Evolutionary conservation across 1,140 invertebrate species (phyloP).

Genomic region (Drosophila tristis): DNA sequence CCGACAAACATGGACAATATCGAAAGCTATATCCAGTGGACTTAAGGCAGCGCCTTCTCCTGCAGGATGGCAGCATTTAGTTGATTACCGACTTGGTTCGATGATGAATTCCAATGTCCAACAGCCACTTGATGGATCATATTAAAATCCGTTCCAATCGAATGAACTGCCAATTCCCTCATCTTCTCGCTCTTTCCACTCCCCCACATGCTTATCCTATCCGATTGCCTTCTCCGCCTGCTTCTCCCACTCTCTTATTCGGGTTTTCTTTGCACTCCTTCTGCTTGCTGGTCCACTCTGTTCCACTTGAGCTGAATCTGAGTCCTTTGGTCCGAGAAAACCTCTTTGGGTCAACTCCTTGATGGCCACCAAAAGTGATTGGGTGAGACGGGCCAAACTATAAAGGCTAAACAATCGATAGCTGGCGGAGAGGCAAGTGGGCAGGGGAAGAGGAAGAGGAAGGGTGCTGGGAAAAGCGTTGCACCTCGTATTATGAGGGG

Average conservation of each 20-base stretch:
- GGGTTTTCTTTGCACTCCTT: no score
- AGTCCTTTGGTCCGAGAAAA: constrained; percentile 26
- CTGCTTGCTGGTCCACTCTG: constrained; percentile 14
- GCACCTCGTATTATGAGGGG: constrained; percentile 37
- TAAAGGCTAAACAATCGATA: constrained; percentile 47
- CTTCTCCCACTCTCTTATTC: no score
- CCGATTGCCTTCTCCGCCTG: background rate
- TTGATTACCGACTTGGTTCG: background rate
- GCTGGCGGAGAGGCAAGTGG: background rate
- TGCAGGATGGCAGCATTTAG: no score
- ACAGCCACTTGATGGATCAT: constrained; percentile 19
- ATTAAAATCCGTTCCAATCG: constrained; percentile 41
- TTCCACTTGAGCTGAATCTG: constrained; percentile 41
- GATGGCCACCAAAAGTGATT: constrained; percentile 39
- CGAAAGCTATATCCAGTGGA: no score
- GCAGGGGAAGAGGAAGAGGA: background rate
- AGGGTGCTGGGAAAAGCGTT: constrained; percentile 1
- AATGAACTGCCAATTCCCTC: constrained; percentile 28
- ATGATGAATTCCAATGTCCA: constrained; percentile 4
- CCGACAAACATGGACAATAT: no score
- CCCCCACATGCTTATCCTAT: constrained; percentile 1
- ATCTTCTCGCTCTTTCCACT: no score
- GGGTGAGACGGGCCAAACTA: constrained; percentile 41
- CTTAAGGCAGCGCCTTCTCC: no score
- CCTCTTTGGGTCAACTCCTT: constrained; percentile 39